Evolutionary conservation across 2,888 invertebrate species (phyloP).

Genomic region (Plebejus melissa): DNA sequence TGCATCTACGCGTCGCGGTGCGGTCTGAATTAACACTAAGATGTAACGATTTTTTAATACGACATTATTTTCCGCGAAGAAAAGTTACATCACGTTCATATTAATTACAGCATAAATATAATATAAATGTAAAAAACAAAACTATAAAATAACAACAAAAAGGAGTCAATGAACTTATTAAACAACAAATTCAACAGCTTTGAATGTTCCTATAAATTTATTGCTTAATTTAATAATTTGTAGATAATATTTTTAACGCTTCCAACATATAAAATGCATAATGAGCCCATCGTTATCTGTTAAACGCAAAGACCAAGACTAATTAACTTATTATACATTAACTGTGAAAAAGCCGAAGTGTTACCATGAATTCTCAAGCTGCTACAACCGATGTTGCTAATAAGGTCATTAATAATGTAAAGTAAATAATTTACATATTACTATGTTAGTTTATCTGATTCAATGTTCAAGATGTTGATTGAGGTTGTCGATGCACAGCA

Average conservation of each 20-base stretch:
- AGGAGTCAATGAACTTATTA: background rate
- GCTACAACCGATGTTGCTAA: conserved; percentile 4
- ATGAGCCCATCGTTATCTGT: background rate
- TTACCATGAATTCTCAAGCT: conserved; percentile 1
- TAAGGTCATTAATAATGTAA: background rate
- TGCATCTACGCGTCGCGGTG: no score
- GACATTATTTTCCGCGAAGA: no score
- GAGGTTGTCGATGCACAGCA: background rate
- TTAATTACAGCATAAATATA: no score
- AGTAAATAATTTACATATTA: background rate
- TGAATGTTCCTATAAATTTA: background rate
- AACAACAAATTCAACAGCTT: background rate
- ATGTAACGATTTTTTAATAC: no score
- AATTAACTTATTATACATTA: conserved; percentile 10
- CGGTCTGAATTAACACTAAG: no score
- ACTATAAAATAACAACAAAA: background rate
- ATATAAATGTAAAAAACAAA: no score
- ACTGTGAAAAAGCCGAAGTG: conserved; percentile 9
- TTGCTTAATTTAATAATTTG: conserved; percentile 7
- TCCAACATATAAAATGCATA: conserved; percentile 8
- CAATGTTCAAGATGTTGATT: background rate
- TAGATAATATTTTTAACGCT: conserved; percentile 16
- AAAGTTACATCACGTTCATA: no score
- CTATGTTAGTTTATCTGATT: background rate
- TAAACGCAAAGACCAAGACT: background rate